phyloP scores from a whole-genome alignment of 2,113 vertebrate species.

The Blennius ocellaris region DNA sequence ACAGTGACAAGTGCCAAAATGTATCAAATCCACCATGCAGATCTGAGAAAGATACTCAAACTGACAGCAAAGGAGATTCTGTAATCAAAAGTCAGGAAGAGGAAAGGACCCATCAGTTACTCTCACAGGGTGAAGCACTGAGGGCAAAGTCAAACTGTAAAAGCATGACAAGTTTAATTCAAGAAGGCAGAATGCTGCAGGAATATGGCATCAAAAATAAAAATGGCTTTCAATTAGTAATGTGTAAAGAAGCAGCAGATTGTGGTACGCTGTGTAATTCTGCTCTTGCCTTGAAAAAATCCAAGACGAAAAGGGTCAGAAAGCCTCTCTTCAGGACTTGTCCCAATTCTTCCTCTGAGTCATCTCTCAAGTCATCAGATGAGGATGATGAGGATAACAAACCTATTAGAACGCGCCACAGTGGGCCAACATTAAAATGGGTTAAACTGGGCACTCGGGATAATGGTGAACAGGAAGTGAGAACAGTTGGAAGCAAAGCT shows the following conservation, averaged over 20 bases:
- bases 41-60: slow-evolving; percentile 2
- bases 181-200: slow-evolving; percentile 7
- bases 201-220: slow-evolving; percentile 9
- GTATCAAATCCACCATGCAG: not conserved
- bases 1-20: slow-evolving; percentile 27
- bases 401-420: slow-evolving; percentile 29
- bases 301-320: slow-evolving; percentile 74
- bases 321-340: slow-evolving; percentile 63
- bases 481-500: too few species aligned
- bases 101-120: not conserved
- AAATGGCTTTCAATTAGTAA: slow-evolving; percentile 9
- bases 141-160: not conserved
- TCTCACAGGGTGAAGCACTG: not conserved
- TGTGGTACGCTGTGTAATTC: slow-evolving; percentile 3
- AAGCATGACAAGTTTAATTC: not conserved
- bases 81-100: slow-evolving; percentile 17
- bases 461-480: slow-evolving; percentile 15
- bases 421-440: slow-evolving; percentile 30
- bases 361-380: slow-evolving; percentile 74
- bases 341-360: slow-evolving; percentile 75
- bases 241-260: slow-evolving; percentile 22
- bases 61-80: slow-evolving; percentile 8
- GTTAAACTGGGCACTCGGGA: slow-evolving; percentile 37
- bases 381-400: slow-evolving; percentile 69
- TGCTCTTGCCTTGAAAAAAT: slow-evolving; percentile 54